Percentiles rank a stretch among this genome's conserved stretches.
These are phyloP conservation scores for Heliangelus exortis DNA, from an alignment of 2,797 vertebrate genomes.

Conservation along the genomic window DNA sequence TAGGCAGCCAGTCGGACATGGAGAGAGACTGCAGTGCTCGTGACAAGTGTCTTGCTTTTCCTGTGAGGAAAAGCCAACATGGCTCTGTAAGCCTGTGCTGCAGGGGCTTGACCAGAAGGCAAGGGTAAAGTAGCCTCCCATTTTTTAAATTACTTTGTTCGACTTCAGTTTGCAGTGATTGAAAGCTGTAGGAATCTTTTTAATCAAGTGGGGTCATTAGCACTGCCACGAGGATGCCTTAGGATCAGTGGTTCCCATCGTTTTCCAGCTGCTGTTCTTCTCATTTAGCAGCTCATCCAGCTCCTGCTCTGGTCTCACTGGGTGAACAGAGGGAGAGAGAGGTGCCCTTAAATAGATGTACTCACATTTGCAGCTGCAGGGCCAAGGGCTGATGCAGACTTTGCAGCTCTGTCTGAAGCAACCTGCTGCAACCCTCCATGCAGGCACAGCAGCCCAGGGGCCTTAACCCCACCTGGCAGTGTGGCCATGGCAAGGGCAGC, in stretches of 20 bases:
- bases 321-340: not conserved
- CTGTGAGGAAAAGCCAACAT: not conserved
- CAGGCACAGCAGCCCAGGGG: rapidly evolving
- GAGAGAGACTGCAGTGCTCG: not conserved
- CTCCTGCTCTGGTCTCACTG: not conserved
- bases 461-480: not conserved
- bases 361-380: rapidly evolving
- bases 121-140: constrained; percentile 38
- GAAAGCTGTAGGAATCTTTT: constrained; percentile 30
- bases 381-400: not conserved
- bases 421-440: not conserved
- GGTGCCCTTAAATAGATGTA: not conserved
- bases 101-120: not conserved
- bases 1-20: constrained; percentile 32
- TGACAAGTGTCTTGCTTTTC: constrained; percentile 34
- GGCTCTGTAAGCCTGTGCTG: constrained; percentile 26
- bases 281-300: not conserved
- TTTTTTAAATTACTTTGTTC: constrained; percentile 42
- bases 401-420: not conserved
- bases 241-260: not conserved
- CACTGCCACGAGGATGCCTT: not conserved
- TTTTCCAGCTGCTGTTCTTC: constrained; percentile 16
- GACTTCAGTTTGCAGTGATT: constrained; percentile 40
- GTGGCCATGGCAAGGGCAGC: rapidly evolving
- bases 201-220: constrained; percentile 9